These are phyloP conservation scores for Troilus luridus DNA, from an alignment of 2,888 invertebrate genomes.

Conservation along the genomic window DNA sequence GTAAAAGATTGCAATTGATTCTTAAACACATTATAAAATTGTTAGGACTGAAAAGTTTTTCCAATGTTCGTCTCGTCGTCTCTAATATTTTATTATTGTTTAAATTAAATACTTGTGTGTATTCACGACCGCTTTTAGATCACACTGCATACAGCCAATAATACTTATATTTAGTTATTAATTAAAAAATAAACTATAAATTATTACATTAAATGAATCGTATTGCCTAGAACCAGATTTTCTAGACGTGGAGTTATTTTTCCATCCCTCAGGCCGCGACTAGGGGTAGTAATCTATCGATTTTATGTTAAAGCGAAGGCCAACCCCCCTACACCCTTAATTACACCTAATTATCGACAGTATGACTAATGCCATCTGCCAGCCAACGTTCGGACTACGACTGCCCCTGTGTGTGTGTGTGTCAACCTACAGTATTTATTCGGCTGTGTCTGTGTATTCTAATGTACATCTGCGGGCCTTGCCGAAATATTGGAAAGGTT, in stretches of 20 bases:
- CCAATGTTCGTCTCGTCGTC: too few species aligned
- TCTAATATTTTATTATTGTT: too few species aligned
- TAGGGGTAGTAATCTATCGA: conserved; percentile 62
- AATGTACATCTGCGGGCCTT: conserved; percentile 44
- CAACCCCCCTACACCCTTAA: conserved; percentile 56
- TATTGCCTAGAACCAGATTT: not conserved
- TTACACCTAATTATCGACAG: conserved; percentile 58
- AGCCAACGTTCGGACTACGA: not conserved
- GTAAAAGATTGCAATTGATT: too few species aligned
- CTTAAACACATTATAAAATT: too few species aligned
- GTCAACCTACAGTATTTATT: not conserved
- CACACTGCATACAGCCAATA: too few species aligned
- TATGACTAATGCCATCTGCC: conserved; percentile 60
- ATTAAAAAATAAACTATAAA: not conserved
- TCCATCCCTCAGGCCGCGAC: not conserved
- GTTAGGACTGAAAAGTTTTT: too few species aligned
- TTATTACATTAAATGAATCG: not conserved
- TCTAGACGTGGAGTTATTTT: conserved; percentile 7
- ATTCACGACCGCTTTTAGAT: too few species aligned
- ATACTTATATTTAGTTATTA: not conserved
- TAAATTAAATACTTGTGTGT: too few species aligned
- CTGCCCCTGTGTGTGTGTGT: not conserved
- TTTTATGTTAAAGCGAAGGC: conserved; percentile 63
- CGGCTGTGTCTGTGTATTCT: not conserved
- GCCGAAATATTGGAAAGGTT: conserved; percentile 49